Percentiles rank a stretch among this genome's conserved stretches.
Conservation (phyloP, 2,797 vertebrate species). For the Philypnodon macrostomus region DNA sequence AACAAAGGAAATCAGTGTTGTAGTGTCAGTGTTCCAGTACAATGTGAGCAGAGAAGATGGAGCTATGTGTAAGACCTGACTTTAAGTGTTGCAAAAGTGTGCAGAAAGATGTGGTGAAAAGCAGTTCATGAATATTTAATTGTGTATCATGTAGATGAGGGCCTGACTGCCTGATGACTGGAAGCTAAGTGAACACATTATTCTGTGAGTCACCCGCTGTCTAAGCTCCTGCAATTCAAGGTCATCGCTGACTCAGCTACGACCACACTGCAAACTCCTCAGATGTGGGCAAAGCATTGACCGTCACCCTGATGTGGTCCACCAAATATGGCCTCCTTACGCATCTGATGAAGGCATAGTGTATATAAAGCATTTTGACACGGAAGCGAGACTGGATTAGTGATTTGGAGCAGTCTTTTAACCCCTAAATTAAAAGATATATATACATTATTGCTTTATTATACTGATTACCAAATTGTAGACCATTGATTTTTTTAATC, state of each 20-base stretch:
- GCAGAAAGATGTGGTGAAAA: conserved; percentile 31
- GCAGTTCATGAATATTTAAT: conserved; percentile 60
- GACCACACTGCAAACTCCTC: conserved; percentile 41
- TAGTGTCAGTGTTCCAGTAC: neutral
- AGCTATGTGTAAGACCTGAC: too few species aligned
- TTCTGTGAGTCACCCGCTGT: conserved; percentile 49
- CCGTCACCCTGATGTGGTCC: conserved; percentile 18
- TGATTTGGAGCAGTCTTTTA: too few species aligned
- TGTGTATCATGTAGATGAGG: conserved; percentile 59
- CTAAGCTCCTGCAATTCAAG: conserved; percentile 49
- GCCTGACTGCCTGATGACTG: conserved; percentile 50
- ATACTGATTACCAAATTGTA: too few species aligned
- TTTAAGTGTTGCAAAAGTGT: conserved; percentile 31
- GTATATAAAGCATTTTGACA: too few species aligned
- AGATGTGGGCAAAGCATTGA: conserved; percentile 38
- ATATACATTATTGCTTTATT: too few species aligned
- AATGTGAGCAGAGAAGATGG: neutral
- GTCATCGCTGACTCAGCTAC: conserved; percentile 42
- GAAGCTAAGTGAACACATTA: conserved; percentile 53
- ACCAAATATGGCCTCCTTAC: conserved; percentile 17
- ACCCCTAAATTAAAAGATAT: too few species aligned
- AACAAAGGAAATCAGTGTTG: neutral
- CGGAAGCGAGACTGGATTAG: too few species aligned
- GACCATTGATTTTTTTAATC: too few species aligned
- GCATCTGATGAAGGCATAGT: conserved; percentile 1